phyloP scores from a whole-genome alignment of 2,888 invertebrate genomes.

The Hyposoter didymator region DNA sequence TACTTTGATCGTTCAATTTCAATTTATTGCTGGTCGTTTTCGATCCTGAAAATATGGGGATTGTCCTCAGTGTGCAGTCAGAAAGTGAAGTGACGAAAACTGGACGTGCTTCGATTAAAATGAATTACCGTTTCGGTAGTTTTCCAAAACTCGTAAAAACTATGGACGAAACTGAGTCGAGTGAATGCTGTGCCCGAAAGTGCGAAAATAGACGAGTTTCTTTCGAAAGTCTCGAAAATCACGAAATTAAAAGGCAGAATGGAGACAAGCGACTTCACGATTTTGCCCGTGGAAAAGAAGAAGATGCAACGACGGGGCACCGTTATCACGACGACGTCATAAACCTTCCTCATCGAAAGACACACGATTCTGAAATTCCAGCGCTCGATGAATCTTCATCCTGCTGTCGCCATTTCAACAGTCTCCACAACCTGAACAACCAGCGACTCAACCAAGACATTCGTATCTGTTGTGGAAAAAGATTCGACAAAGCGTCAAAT shows the following conservation, averaged over 20 bases:
- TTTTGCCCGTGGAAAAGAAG: neutral
- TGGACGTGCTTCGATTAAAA: neutral
- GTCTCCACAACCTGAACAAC: neutral
- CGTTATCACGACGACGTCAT: constrained; percentile 1
- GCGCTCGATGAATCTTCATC: neutral
- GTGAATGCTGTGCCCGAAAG: constrained; percentile 44
- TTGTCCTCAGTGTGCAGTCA: no score
- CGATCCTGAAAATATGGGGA: no score
- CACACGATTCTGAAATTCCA: neutral
- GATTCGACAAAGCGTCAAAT: constrained; percentile 7
- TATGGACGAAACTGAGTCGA: constrained; percentile 64
- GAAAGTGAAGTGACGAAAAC: no score
- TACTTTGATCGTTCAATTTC: neutral
- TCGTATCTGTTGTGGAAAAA: constrained; percentile 10
- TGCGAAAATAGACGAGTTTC: constrained; percentile 22
- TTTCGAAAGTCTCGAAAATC: constrained; percentile 11
- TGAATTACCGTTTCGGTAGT: constrained; percentile 41
- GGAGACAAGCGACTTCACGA: constrained; percentile 7
- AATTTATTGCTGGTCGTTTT: neutral
- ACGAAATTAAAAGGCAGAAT: constrained; percentile 24
- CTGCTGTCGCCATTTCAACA: neutral
- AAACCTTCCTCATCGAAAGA: constrained; percentile 23
- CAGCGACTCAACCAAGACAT: neutral
- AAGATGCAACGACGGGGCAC: neutral
- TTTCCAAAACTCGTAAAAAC: constrained; percentile 69